These are phyloP conservation scores for Dysdera silvatica DNA, from an alignment of 1,140 invertebrate genomes.

Conservation along the genomic window DNA sequence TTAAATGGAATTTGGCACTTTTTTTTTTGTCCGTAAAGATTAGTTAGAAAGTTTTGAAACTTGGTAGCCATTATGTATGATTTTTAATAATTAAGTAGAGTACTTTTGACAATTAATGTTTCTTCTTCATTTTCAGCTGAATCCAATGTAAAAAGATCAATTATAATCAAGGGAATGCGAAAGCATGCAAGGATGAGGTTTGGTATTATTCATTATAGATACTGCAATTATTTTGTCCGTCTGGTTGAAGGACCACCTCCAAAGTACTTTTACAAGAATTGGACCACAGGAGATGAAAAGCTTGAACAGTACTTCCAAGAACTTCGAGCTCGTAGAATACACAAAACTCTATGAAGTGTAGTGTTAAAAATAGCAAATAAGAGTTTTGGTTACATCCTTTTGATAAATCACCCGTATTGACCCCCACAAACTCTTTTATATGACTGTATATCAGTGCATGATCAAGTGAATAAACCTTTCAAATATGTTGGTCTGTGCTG, in stretches of 20 bases:
- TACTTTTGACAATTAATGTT: background rate
- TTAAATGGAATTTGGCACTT: no score
- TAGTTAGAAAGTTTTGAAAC: background rate
- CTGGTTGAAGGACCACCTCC: slow-evolving; percentile 88
- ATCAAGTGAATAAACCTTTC: no score
- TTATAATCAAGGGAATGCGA: slow-evolving; percentile 68
- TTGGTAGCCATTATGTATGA: background rate
- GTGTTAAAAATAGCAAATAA: no score
- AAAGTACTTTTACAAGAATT: slow-evolving; percentile 56
- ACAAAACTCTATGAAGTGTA: slow-evolving; percentile 30
- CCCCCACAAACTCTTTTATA: no score
- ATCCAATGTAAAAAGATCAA: slow-evolving; percentile 68
- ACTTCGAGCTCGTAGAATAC: slow-evolving; percentile 38
- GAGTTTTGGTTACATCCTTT: no score
- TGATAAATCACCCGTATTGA: no score
- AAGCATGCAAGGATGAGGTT: slow-evolving; percentile 63
- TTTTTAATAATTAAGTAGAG: background rate
- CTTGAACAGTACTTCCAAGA: slow-evolving; percentile 62
- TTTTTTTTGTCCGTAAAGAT: background rate
- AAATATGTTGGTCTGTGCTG: no score
- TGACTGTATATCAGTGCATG: no score
- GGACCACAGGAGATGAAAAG: slow-evolving; percentile 56
- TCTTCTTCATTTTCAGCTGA: slow-evolving; percentile 60
- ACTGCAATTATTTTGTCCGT: slow-evolving; percentile 78
- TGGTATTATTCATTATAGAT: slow-evolving; percentile 66